Evolutionary conservation across 2,113 vertebrate species (phyloP).

Genomic region (Ursus arctos): DNA sequence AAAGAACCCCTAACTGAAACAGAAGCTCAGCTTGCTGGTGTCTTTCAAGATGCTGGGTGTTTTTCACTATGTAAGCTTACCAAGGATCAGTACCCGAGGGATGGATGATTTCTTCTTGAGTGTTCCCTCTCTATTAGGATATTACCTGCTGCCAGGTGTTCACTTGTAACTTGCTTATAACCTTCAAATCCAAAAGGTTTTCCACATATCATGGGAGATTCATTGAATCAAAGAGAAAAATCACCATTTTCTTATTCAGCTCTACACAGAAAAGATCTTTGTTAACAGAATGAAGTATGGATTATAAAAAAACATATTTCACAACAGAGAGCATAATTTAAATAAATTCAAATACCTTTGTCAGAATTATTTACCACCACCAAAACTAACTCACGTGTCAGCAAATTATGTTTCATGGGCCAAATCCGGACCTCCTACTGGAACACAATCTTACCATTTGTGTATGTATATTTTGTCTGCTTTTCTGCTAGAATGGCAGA

Average conservation of each 20-base stretch:
- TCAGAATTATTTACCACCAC: slow-evolving; percentile 1
- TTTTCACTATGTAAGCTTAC: not conserved
- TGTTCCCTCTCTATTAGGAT: not conserved
- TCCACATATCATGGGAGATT: not conserved
- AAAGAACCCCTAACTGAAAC: not conserved
- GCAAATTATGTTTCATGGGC: not conserved
- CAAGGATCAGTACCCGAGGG: not conserved
- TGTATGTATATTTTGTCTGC: not conserved
- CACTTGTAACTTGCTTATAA: not conserved
- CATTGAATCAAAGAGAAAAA: not conserved
- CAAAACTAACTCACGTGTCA: not conserved
- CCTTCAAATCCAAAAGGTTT: not conserved
- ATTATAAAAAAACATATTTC: not conserved
- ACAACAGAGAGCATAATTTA: not conserved
- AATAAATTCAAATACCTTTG: not conserved
- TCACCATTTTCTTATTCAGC: not conserved
- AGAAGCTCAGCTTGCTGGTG: not conserved
- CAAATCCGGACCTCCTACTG: not conserved
- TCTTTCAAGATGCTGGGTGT: not conserved
- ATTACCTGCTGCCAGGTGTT: not conserved
- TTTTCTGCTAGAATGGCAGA: not conserved
- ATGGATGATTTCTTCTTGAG: not conserved
- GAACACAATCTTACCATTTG: not conserved
- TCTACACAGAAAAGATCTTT: not conserved
- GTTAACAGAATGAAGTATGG: not conserved